Evolutionary conservation across 2,797 vertebrate genomes (phyloP), one percentile per base, ranked within the genome.

Genomic region (Chelon labrosus): DNA sequence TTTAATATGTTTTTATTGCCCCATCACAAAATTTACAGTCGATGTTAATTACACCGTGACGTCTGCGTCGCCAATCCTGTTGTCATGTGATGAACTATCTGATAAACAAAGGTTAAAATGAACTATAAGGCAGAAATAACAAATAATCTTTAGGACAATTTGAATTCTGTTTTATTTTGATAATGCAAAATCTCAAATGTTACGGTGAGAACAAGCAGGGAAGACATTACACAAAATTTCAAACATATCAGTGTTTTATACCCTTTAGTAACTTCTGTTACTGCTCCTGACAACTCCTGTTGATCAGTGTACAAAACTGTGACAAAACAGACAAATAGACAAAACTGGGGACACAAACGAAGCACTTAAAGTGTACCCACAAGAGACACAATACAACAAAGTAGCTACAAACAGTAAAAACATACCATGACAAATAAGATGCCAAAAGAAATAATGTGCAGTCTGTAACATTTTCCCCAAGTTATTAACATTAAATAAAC

Each of bases 101-200:
- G 17, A 72, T 39, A 39, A 70, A 38, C 31, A 4, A 67, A 63
- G n/a, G 13, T n/a, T 35, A 11, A 78, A 77, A 65, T 10, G 3
- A 10, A 65, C 13, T 10, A 55, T 2, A 38, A 64, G 17, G 19
- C 11, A 46, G 16, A 52, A 52, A 59, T 49, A 20, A 71, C 35
- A 37, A 46, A 56, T 0, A 17, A 20, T 31, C 4, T 42, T 44
- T 39, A 56, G 42, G 66, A 80, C 75, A 73, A 38, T 46, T 62
- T 25, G 0, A 61, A 67, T 20, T 73, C 22, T 4, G 16, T 71
- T 92, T 87, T 79, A 89, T 88, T 87, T 83, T 35, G 12, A 76
- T 71, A 64, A 54, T 60, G 38, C 58, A 77, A 59, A 65, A 42
- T 61, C 14, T 73, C n/a, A 41, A 50, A 41, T 20, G 19, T 19